phyloP scores from a whole-genome alignment of 2,888 invertebrate species.

The Bombylius discolor region DNA sequence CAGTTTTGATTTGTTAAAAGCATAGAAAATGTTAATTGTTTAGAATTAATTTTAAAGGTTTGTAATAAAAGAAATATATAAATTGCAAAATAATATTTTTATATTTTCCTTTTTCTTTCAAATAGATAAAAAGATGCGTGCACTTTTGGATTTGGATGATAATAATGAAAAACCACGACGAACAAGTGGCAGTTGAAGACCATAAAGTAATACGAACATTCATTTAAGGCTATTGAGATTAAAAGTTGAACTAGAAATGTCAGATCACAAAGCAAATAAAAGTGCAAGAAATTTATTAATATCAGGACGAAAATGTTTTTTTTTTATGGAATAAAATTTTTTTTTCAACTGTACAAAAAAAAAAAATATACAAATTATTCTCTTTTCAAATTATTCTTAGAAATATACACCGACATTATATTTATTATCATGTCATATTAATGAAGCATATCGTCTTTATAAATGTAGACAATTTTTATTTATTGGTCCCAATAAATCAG shows the following conservation, averaged over 20 bases:
- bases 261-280: slow-evolving; percentile 20
- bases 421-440: slow-evolving; percentile 29
- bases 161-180: slow-evolving; percentile 9
- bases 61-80: no score
- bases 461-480: slow-evolving; percentile 32
- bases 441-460: slow-evolving; percentile 24
- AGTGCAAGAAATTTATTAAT: slow-evolving; percentile 26
- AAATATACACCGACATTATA: slow-evolving; percentile 27
- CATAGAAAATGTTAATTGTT: slow-evolving; percentile 20
- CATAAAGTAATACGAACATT: slow-evolving; percentile 17
- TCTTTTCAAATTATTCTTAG: no score
- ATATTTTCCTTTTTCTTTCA: not conserved
- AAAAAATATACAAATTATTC: no score
- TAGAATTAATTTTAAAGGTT: slow-evolving; percentile 15
- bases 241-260: slow-evolving; percentile 19
- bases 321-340: no score
- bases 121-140: not conserved
- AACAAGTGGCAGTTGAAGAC: slow-evolving; percentile 23
- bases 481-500: slow-evolving; percentile 14
- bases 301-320: slow-evolving; percentile 29
- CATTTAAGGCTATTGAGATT: no score
- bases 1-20: slow-evolving; percentile 19
- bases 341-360: no score
- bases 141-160: not conserved
- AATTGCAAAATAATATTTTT: not conserved